Conservation (phyloP, 2,113 vertebrate species). For the Lepidothrix coronata region DNA sequence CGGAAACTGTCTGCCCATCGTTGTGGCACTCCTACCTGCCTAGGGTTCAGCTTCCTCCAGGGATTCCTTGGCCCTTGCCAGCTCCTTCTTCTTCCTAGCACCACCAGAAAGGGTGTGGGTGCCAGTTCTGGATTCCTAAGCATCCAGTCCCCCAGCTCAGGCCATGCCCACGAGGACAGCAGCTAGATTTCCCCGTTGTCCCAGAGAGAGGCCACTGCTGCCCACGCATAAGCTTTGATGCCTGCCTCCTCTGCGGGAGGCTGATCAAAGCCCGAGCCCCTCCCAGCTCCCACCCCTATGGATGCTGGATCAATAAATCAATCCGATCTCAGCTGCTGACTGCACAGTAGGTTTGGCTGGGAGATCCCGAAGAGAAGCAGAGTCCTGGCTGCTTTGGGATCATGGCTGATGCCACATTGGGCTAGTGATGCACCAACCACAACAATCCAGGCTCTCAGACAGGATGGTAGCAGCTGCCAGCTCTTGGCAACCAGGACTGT, state of each 20-base stretch:
- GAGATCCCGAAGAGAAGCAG: not conserved
- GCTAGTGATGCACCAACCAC: not conserved
- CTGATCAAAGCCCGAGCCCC: not conserved
- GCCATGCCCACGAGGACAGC: not conserved
- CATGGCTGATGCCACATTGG: not conserved
- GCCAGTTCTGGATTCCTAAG: not conserved
- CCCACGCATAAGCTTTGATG: not conserved
- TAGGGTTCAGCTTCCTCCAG: not conserved
- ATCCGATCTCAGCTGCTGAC: not conserved
- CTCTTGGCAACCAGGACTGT: not conserved
- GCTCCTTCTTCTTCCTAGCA: not conserved
- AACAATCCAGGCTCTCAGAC: not conserved
- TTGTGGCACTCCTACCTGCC: not conserved
- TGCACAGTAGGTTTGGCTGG: not conserved
- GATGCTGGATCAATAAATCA: slow-evolving; percentile 28
- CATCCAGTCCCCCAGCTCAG: not conserved
- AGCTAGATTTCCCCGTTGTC: accelerated
- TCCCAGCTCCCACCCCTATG: not conserved
- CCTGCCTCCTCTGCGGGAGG: not conserved
- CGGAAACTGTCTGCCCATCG: not conserved
- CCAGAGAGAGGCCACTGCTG: not conserved
- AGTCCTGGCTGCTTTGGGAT: accelerated
- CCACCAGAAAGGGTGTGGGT: not conserved
- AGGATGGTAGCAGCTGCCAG: not conserved
- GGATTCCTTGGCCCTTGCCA: not conserved